Evolutionary conservation across 1,140 invertebrate genomes (phyloP).

Genomic region (Pachypeltis micranthus): DNA sequence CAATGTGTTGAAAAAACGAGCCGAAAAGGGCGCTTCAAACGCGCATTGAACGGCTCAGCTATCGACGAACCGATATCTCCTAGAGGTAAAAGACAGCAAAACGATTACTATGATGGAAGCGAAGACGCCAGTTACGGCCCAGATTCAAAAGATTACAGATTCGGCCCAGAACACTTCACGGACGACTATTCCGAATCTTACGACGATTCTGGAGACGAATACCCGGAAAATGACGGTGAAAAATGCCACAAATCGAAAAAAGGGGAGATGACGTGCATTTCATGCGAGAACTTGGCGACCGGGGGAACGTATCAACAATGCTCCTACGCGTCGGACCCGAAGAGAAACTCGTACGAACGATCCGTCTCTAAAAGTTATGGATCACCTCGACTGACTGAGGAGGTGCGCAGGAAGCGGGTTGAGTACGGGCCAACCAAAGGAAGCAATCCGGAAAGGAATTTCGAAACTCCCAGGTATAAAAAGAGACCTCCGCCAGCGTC

Average conservation of each 20-base stretch:
- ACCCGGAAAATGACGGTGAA: conserved; percentile 30
- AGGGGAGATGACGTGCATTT: conserved; percentile 49
- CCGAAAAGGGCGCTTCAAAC: conserved; percentile 6
- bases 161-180: conserved; percentile 22
- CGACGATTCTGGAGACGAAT: conserved; percentile 26
- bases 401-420: conserved; percentile 15
- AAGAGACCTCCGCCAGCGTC: too few species aligned
- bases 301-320: conserved; percentile 59
- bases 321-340: conserved; percentile 51
- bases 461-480: too few species aligned
- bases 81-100: conserved; percentile 21
- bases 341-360: conserved; percentile 56
- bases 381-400: conserved; percentile 23
- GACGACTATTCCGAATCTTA: conserved; percentile 23
- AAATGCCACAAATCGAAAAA: conserved; percentile 48
- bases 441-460: too few species aligned
- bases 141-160: conserved; percentile 19
- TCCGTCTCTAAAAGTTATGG: conserved; percentile 35
- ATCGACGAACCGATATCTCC: too few species aligned
- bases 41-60: not conserved
- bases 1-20: conserved; percentile 36
- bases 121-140: conserved; percentile 14
- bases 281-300: conserved; percentile 52
- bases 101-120: conserved; percentile 21
- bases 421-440: too few species aligned